These are phyloP conservation scores for Drosophila putrida DNA, from an alignment of 2,888 invertebrate genomes.

Conservation along the genomic window DNA sequence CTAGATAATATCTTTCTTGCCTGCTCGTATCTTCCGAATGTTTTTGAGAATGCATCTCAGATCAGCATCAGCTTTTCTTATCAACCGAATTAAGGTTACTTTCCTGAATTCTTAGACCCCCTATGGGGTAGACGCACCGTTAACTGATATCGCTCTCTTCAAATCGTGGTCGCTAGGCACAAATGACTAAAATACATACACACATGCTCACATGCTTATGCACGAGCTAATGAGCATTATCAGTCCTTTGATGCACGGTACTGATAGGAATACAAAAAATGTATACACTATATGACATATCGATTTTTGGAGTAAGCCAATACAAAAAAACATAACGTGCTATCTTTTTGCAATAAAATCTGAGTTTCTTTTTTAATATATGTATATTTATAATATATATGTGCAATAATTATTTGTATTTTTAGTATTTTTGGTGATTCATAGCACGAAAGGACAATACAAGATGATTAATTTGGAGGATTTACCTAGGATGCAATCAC, in stretches of 20 bases:
- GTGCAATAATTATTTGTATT: slow-evolving; percentile 16
- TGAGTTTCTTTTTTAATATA: no score
- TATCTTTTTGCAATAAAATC: slow-evolving; percentile 8
- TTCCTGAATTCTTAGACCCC: not conserved
- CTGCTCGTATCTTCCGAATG: not conserved
- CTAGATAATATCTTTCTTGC: not conserved
- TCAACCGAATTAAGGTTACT: not conserved
- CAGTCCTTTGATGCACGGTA: not conserved
- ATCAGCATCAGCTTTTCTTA: slow-evolving; percentile 8
- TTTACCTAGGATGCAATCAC: slow-evolving; percentile 83
- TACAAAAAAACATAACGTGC: not conserved
- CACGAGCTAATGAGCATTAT: slow-evolving; percentile 6
- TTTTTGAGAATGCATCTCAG: not conserved
- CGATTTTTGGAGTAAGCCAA: not conserved
- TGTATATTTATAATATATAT: not conserved
- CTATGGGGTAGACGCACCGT: slow-evolving; percentile 2
- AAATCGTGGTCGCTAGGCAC: slow-evolving; percentile 11
- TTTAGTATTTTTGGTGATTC: slow-evolving; percentile 41
- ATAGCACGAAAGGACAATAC: slow-evolving; percentile 25
- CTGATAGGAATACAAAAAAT: slow-evolving; percentile 3
- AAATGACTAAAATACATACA: slow-evolving; percentile 7
- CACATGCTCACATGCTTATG: not conserved
- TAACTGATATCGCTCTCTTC: slow-evolving; percentile 2
- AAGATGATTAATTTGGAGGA: slow-evolving; percentile 83
- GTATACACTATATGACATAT: not conserved